Evolutionary conservation across 64 coral and sea anemone species (phyloP), one percentile per base, ranked within the genome.

Genomic region (Stichodactyla mertensii): DNA sequence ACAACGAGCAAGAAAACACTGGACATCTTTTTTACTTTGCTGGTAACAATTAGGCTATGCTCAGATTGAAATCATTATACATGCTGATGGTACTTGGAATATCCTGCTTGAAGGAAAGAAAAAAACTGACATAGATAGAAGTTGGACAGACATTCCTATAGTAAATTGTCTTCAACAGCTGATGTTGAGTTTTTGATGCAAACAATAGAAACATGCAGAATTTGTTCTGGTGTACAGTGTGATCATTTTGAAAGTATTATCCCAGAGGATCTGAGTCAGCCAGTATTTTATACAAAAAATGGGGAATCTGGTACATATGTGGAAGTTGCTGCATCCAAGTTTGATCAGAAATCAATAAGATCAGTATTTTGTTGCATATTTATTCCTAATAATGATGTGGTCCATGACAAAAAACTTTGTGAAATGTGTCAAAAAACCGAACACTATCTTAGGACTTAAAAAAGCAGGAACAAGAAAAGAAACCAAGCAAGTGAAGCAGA

Each of bases 241-340:
- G 28, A 74, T 6, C 52, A 87, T 14, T 92, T 19, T 31, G 24
- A 83, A 60, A 55, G 61, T 18, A 14, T 92, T 83, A 16, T 87
- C 9, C 79, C 85, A 83, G 70, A 23, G 11, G 56, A 92, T 16
- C 52, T 67, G 15, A 57, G 55, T 13, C 55, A 57, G 55, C 91
- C 87, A 61, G 54, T 93, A 20, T 93, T 89, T 19, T 85, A 55
- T 55, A 93, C 82, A 28, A 51, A 14, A 78, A 71, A 93, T 93
- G 87, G 87, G 4, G 53, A 77, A 60, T 87, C 91, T 26, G 87
- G 55, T 61, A 87, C 91, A 36, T 93, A 55, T 86, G 71, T 89
- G 12, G 91, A 93, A 61, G 78, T 56, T 24, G 36, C 78, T 10
- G 55, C 85, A n/a, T 85, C 91, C 55, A 54, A 85, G 22, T 51